Percentiles rank a stretch among this genome's conserved stretches.
Conservation (phyloP, 2,113 vertebrate genomes). For the Neofelis nebulosa region DNA sequence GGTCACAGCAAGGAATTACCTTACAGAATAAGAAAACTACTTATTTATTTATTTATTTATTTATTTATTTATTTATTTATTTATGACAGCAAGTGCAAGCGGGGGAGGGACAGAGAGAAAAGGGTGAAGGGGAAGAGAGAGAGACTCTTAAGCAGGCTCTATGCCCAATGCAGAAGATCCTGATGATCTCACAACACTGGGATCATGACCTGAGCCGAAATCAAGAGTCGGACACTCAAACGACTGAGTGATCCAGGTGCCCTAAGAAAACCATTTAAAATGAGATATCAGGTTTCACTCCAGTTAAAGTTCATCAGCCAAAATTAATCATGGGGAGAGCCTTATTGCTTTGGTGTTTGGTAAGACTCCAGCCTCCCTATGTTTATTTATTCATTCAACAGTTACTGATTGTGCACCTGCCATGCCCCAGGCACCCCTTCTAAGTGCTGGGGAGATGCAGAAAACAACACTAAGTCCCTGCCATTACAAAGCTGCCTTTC, state of each 20-base stretch:
- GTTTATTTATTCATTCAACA: slow-evolving; percentile 43
- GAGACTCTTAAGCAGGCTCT: too few species aligned
- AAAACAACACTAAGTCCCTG: neutral
- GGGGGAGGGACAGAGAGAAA: too few species aligned
- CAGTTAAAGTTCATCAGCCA: neutral
- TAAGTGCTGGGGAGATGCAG: neutral
- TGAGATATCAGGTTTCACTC: neutral
- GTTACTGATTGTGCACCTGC: neutral
- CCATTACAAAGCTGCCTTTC: neutral
- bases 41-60: too few species aligned
- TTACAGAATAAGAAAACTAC: neutral
- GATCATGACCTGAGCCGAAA: too few species aligned
- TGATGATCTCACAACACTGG: too few species aligned
- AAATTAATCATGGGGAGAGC: neutral
- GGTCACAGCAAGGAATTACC: slow-evolving; percentile 34
- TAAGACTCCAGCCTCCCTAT: neutral
- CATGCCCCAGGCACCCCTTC: neutral
- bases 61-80: too few species aligned
- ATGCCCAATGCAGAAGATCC: too few species aligned
- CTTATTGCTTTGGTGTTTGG: neutral
- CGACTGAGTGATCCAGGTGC: too few species aligned
- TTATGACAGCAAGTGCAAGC: too few species aligned
- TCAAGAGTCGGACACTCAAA: too few species aligned
- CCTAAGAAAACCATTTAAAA: neutral
- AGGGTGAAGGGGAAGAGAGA: too few species aligned